Percentiles rank a stretch among this genome's conserved stretches.
phyloP scores from a whole-genome alignment of 2,113 vertebrate genomes.

The Leptodactylus fuscus region DNA sequence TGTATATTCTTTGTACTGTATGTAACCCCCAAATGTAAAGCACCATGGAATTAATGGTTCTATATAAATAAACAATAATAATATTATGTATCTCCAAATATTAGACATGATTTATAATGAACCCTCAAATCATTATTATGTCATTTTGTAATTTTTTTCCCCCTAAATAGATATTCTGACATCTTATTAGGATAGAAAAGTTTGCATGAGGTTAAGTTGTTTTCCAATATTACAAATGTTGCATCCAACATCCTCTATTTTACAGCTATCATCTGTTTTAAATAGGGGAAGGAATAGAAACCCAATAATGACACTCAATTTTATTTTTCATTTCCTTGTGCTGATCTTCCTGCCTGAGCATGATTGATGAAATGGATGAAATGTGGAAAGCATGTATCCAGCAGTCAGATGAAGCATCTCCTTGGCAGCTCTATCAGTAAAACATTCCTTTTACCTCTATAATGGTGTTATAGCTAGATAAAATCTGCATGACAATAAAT shows the following conservation, averaged over 20 bases:
- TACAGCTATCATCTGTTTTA: constrained; percentile 54
- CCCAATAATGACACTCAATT: constrained; percentile 43
- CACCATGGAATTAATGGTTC: too few species aligned
- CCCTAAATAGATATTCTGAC: background rate
- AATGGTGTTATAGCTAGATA: background rate
- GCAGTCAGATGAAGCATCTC: constrained; percentile 9
- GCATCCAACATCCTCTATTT: constrained; percentile 33
- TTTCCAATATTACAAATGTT: background rate
- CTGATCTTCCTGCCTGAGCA: constrained; percentile 11
- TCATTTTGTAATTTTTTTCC: background rate
- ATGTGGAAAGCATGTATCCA: constrained; percentile 12
- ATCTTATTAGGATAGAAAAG: background rate
- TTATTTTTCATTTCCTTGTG: constrained; percentile 46
- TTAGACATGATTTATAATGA: background rate
- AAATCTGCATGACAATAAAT: constrained; percentile 22
- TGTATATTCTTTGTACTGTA: too few species aligned
- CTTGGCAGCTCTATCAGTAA: constrained; percentile 37
- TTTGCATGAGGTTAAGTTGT: background rate
- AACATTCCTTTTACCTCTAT: background rate
- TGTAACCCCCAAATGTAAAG: too few species aligned
- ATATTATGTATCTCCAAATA: too few species aligned
- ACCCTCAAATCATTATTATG: background rate
- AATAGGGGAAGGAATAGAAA: constrained; percentile 26
- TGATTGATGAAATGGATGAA: constrained; percentile 35
- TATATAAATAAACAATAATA: too few species aligned